A percentile compares a stretch with the other conserved stretches of the same genome.
Evolutionary conservation across 2,113 vertebrate species (phyloP).

Genomic region (Hipposideros armiger): DNA sequence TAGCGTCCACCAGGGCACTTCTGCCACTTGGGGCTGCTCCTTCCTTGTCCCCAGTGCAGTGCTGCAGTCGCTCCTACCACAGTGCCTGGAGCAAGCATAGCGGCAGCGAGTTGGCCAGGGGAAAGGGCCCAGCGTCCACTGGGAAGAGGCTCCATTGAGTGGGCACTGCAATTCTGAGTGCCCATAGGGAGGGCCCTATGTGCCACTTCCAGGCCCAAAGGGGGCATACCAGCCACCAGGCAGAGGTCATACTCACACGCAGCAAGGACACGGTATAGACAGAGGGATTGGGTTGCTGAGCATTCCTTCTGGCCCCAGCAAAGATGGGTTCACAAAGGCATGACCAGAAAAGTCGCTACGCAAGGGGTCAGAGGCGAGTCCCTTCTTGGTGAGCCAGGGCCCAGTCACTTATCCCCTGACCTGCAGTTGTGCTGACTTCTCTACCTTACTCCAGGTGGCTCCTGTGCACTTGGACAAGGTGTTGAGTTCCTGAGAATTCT

Average conservation of each 20-base stretch:
- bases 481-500: constrained; percentile 68
- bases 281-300: neutral
- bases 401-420: neutral
- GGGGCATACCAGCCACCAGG: neutral
- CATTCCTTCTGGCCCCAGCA: constrained; percentile 18
- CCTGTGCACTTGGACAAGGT: constrained; percentile 1
- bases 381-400: neutral
- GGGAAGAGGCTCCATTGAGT: neutral
- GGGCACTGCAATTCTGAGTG: neutral
- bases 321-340: neutral
- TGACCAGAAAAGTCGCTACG: constrained; percentile 20
- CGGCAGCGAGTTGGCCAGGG: neutral
- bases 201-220: neutral
- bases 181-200: neutral
- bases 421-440: neutral
- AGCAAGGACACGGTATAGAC: neutral
- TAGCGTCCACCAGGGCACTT: constrained; percentile 20
- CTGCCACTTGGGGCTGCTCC: neutral
- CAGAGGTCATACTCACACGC: neutral
- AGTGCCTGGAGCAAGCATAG: neutral
- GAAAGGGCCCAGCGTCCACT: neutral
- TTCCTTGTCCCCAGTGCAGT: neutral
- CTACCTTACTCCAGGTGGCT: constrained; percentile 15
- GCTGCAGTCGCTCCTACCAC: neutral
- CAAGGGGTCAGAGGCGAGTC: neutral